Evolutionary conservation across 2,797 vertebrate species (phyloP).

Genomic region (Ptychobarbus kaznakovi): DNA sequence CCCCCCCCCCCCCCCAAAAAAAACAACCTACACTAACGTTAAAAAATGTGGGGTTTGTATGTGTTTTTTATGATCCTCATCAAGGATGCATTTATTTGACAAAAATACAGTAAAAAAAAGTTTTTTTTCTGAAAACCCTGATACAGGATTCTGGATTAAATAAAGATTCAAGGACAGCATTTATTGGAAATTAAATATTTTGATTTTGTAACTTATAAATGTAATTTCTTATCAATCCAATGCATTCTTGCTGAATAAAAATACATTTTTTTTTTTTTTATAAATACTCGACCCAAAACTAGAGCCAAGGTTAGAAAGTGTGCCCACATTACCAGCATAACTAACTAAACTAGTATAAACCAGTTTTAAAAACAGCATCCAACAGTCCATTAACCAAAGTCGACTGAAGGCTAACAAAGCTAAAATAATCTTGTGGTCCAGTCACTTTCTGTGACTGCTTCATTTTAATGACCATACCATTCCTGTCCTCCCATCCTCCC

Average conservation of each 20-base stretch:
- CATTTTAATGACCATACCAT: slow-evolving; percentile 36
- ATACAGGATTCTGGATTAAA: neutral
- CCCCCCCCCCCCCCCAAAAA: neutral
- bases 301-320: neutral
- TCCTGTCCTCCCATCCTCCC: slow-evolving; percentile 19
- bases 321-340: neutral
- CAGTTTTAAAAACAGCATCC: neutral
- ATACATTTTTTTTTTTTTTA: too few species aligned
- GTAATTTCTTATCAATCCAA: neutral
- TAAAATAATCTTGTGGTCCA: slow-evolving; percentile 27
- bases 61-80: neutral
- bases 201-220: neutral
- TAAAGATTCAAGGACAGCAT: neutral
- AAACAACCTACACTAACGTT: neutral
- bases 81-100: neutral
- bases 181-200: neutral
- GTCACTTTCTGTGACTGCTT: slow-evolving; percentile 12
- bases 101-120: neutral
- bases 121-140: neutral
- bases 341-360: neutral
- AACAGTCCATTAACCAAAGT: neutral
- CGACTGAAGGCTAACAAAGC: slow-evolving; percentile 1
- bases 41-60: neutral
- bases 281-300: neutral
- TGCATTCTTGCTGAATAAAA: neutral